A percentile compares a stretch with the other conserved stretches of the same genome.
Evolutionary conservation across 2,888 invertebrate genomes (phyloP).

Genomic region (Serrognathus titanus): DNA sequence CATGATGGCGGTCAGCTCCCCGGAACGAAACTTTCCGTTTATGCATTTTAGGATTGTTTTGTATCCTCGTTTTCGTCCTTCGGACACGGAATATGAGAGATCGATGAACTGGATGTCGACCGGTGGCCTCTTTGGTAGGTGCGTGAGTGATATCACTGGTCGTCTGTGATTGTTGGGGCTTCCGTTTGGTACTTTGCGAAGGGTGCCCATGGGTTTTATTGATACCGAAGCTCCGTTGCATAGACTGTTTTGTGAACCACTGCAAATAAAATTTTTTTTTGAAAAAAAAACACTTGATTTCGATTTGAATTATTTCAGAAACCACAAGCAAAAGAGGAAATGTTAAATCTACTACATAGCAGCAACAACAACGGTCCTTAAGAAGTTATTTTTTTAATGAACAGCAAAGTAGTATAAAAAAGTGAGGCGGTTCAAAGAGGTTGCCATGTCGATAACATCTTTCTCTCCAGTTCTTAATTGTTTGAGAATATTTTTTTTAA

Average conservation of each 20-base stretch:
- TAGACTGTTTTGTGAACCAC: conserved; percentile 69
- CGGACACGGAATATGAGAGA: conserved; percentile 84
- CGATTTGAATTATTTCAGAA: too few relatives aligned
- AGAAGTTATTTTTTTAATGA: too few relatives aligned
- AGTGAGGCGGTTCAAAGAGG: too few relatives aligned
- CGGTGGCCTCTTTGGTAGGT: conserved; percentile 80
- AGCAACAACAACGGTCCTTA: too few relatives aligned
- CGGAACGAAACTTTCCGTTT: conserved; percentile 82
- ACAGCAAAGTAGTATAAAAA: too few relatives aligned
- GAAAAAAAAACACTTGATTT: too few relatives aligned
- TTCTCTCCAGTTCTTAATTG: too few relatives aligned
- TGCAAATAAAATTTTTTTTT: conserved; percentile 46
- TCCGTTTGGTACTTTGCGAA: conserved; percentile 70
- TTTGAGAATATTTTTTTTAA: too few relatives aligned
- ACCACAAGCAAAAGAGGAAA: too few relatives aligned
- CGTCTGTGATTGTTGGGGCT: conserved; percentile 67
- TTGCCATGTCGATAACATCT: too few relatives aligned
- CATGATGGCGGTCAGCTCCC: conserved; percentile 95
- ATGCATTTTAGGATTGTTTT: conserved; percentile 86
- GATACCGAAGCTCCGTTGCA: conserved; percentile 62
- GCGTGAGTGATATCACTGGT: conserved; percentile 72
- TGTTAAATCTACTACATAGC: too few relatives aligned
- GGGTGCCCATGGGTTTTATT: conserved; percentile 30
- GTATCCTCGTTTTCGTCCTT: conserved; percentile 74
- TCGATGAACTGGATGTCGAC: conserved; percentile 88